These are phyloP conservation scores for Plebejus melissa DNA, from an alignment of 2,888 invertebrate species.

Conservation along the genomic window DNA sequence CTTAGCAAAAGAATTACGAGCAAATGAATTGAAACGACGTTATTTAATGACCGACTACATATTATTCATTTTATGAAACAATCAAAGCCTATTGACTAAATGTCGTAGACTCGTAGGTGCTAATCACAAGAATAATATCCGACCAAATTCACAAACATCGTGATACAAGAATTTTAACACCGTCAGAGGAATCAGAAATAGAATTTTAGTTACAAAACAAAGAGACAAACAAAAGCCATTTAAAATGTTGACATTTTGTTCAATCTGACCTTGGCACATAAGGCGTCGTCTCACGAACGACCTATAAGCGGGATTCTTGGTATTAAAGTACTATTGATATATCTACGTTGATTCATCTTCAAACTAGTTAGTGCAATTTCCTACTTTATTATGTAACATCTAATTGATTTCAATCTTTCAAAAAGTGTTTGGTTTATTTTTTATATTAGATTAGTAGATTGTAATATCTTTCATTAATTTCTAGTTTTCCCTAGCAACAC, in stretches of 20 bases:
- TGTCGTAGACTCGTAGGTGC: constrained; percentile 45
- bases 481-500: not conserved
- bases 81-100: constrained; percentile 1
- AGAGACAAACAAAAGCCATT: constrained; percentile 29
- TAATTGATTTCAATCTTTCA: not conserved
- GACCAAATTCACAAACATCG: constrained; percentile 44
- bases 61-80: not conserved
- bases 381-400: not conserved
- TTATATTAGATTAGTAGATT: not conserved
- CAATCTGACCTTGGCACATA: constrained; percentile 30
- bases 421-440: not conserved
- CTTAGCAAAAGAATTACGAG: not conserved
- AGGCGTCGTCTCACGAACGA: constrained; percentile 28
- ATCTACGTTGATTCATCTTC: constrained; percentile 6
- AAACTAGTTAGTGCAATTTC: constrained; percentile 2
- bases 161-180: constrained; percentile 34
- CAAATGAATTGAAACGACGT: not conserved
- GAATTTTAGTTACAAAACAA: constrained; percentile 31
- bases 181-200: constrained; percentile 34
- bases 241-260: constrained; percentile 31
- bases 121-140: constrained; percentile 59
- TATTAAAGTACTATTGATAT: constrained; percentile 28
- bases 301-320: constrained; percentile 30
- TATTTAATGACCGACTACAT: constrained; percentile 1
- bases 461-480: not conserved